These are phyloP conservation scores for Athene cunicularia DNA, from an alignment of 2,113 vertebrate species.

Conservation along the genomic window DNA sequence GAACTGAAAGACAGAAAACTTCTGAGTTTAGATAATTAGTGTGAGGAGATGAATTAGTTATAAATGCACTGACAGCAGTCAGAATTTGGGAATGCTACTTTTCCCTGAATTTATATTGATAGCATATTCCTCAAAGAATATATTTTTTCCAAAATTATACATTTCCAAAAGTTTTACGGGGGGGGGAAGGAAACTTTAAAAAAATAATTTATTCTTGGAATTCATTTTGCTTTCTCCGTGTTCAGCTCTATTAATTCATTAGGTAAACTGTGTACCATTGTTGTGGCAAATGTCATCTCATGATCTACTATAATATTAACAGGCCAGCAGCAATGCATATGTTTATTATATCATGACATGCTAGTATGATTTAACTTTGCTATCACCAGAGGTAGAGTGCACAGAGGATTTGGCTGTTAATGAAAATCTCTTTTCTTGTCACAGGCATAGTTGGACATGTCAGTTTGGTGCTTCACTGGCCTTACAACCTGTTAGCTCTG, in stretches of 20 bases:
- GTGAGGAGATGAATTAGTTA: not conserved
- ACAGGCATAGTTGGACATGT: not conserved
- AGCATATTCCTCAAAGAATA: not conserved
- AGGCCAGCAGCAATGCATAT: not conserved
- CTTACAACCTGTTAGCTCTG: not conserved
- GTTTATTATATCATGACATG: accelerated
- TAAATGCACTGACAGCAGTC: not conserved
- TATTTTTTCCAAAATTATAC: not conserved
- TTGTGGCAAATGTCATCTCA: not conserved
- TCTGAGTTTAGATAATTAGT: not conserved
- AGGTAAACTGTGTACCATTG: not conserved
- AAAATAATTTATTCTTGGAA: not conserved
- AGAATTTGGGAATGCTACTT: not conserved
- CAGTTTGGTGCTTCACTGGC: not conserved
- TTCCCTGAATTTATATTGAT: not conserved
- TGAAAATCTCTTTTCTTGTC: not conserved
- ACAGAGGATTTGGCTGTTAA: not conserved
- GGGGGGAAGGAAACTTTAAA: accelerated
- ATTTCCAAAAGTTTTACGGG: not conserved
- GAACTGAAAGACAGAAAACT: not conserved
- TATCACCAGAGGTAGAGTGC: not conserved
- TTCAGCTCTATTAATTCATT: not conserved
- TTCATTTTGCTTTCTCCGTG: not conserved
- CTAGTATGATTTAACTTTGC: not conserved
- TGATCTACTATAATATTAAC: not conserved